Percentiles rank a stretch among this genome's conserved stretches.
Conservation (phyloP, 2,797 vertebrate genomes). For the Holocentrus rufus region DNA sequence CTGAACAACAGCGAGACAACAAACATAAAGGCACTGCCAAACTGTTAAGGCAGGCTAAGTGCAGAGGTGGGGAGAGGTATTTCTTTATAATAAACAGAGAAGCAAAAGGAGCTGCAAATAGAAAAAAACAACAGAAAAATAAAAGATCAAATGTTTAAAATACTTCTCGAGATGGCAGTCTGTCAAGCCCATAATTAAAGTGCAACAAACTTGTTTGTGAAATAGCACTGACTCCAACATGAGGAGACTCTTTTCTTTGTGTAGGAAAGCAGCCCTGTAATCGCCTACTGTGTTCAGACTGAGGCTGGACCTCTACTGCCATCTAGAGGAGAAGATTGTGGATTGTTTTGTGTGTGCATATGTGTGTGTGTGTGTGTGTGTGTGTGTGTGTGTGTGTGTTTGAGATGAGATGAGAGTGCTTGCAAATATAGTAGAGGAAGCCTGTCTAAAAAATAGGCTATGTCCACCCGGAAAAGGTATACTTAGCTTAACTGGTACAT, state of each 20-base stretch:
- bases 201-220: background rate
- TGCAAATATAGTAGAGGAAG: background rate
- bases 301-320: slow-evolving; percentile 67
- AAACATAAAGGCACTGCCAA: slow-evolving; percentile 35
- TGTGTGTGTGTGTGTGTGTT: too few species aligned
- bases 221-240: background rate
- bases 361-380: too few species aligned
- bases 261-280: background rate
- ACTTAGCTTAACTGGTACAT: too few species aligned
- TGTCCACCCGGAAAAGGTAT: too few species aligned
- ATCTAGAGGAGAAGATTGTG: slow-evolving; percentile 71
- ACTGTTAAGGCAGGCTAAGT: slow-evolving; percentile 21
- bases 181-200: slow-evolving; percentile 13
- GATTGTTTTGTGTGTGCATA: too few species aligned
- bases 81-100: slow-evolving; percentile 9
- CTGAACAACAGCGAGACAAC: slow-evolving; percentile 42
- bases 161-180: background rate
- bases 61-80: background rate
- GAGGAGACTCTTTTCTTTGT: slow-evolving; percentile 1
- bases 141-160: slow-evolving; percentile 15
- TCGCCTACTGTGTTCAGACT: slow-evolving; percentile 1
- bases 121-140: slow-evolving; percentile 19
- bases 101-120: background rate
- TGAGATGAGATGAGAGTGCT: too few species aligned
- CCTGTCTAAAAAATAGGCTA: too few species aligned